Conservation (phyloP, 1,140 invertebrate genomes). For the Diploscapter pachys region DNA sequence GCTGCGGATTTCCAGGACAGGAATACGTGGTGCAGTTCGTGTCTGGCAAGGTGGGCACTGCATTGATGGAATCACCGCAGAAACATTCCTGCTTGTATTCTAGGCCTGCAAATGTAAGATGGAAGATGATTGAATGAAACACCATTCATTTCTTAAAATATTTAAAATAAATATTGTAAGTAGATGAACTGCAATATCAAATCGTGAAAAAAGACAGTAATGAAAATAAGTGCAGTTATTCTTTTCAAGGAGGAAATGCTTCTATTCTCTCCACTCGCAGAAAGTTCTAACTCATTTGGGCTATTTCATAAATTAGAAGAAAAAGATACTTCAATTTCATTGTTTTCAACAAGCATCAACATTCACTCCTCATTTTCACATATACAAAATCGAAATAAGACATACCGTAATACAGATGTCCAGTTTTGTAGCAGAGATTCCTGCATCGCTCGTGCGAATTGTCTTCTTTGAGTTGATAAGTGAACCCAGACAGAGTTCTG, state of each 20-base stretch:
- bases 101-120: conserved; percentile 32
- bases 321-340: too few relatives aligned
- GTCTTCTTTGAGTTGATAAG: conserved; percentile 31
- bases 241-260: too few relatives aligned
- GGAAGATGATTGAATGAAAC: conserved; percentile 18
- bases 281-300: too few relatives aligned
- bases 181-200: too few relatives aligned
- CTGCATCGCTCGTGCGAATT: conserved; percentile 39
- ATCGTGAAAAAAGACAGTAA: not conserved
- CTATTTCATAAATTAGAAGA: too few relatives aligned
- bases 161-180: too few relatives aligned
- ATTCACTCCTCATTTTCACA: too few relatives aligned
- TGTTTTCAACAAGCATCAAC: too few relatives aligned
- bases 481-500: conserved; percentile 24
- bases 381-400: not conserved
- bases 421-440: conserved; percentile 42
- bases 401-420: conserved; percentile 44
- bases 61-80: conserved; percentile 35
- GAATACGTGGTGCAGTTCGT: conserved; percentile 36
- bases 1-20: conserved; percentile 26
- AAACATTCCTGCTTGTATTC: conserved; percentile 49
- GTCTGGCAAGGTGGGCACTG: conserved; percentile 3
- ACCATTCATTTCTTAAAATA: not conserved
- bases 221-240: conserved; percentile 2
- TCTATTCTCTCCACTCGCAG: too few relatives aligned